A percentile compares a stretch with the other conserved stretches of the same genome.
These are phyloP conservation scores for Discoglossus pictus DNA, from an alignment of 2,797 vertebrate species.

Conservation along the genomic window DNA sequence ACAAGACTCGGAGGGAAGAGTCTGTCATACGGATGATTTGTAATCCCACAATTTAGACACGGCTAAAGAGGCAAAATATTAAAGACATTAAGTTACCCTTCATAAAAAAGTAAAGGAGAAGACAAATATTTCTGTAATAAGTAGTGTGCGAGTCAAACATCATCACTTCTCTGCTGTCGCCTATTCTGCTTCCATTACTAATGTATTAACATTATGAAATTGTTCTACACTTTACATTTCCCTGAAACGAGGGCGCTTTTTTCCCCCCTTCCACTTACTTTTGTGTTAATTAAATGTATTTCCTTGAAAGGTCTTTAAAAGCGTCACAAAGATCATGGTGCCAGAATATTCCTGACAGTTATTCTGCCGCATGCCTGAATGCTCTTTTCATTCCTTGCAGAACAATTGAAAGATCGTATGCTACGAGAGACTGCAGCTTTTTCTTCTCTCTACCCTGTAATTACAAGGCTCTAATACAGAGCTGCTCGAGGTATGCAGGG, in stretches of 20 bases:
- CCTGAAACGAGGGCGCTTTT: slow-evolving; percentile 64
- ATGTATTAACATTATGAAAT: slow-evolving; percentile 59
- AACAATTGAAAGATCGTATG: slow-evolving; percentile 75
- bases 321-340: slow-evolving; percentile 64
- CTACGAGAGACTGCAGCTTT: slow-evolving; percentile 66
- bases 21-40: too few relatives aligned
- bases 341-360: slow-evolving; percentile 73
- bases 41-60: slow-evolving; percentile 35
- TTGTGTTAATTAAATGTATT: slow-evolving; percentile 70
- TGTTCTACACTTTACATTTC: slow-evolving; percentile 67
- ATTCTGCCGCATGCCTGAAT: slow-evolving; percentile 70
- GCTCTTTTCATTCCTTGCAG: slow-evolving; percentile 71
- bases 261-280: slow-evolving; percentile 63
- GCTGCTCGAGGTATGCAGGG: slow-evolving; percentile 23
- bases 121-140: slow-evolving; percentile 53
- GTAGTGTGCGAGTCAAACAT: slow-evolving; percentile 50
- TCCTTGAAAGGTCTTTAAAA: slow-evolving; percentile 65
- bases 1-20: too few relatives aligned
- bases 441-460: slow-evolving; percentile 67
- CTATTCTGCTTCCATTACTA: slow-evolving; percentile 51
- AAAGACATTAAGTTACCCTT: slow-evolving; percentile 49
- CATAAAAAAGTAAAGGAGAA: slow-evolving; percentile 43
- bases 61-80: slow-evolving; percentile 48
- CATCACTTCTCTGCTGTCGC: slow-evolving; percentile 45
- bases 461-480: slow-evolving; percentile 71